Conservation (phyloP, 2,888 invertebrate genomes). For the Tromatobia lineatoria region DNA sequence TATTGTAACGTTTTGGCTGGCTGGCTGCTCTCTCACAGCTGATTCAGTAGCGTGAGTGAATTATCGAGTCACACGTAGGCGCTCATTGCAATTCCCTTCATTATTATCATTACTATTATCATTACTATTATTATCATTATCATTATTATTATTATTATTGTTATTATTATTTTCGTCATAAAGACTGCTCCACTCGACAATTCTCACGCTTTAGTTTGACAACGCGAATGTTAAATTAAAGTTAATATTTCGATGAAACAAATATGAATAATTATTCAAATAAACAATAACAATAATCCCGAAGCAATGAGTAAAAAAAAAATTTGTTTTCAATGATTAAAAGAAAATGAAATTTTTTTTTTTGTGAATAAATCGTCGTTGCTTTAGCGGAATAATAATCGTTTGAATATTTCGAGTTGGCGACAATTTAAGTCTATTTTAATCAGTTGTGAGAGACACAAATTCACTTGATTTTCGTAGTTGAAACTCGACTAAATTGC, state of each 20-base stretch:
- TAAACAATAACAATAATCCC: not conserved
- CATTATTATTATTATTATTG: not conserved
- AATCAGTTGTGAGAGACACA: constrained; percentile 59
- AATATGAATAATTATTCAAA: not conserved
- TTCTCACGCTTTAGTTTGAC: not conserved
- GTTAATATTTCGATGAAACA: not conserved
- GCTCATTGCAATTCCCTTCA: constrained; percentile 13
- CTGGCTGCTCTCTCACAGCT: constrained; percentile 64
- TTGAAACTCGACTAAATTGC: constrained; percentile 60
- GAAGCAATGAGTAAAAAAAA: not conserved
- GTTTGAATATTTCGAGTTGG: not conserved
- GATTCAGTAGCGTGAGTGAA: constrained; percentile 39
- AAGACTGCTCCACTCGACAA: constrained; percentile 19
- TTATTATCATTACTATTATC: not conserved
- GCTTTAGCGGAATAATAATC: constrained; percentile 19
- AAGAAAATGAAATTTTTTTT: not conserved
- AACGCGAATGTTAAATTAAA: not conserved
- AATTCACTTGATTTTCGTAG: constrained; percentile 60
- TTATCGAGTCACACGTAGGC: constrained; percentile 32
- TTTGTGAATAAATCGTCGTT: not conserved
- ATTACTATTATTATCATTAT: not conserved
- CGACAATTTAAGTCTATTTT: not conserved
- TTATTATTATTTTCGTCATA: not conserved
- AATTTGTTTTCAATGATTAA: not conserved
- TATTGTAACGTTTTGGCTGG: constrained; percentile 72